phyloP scores from a whole-genome alignment of 1,140 invertebrate genomes.

The Drosophila santomea region DNA sequence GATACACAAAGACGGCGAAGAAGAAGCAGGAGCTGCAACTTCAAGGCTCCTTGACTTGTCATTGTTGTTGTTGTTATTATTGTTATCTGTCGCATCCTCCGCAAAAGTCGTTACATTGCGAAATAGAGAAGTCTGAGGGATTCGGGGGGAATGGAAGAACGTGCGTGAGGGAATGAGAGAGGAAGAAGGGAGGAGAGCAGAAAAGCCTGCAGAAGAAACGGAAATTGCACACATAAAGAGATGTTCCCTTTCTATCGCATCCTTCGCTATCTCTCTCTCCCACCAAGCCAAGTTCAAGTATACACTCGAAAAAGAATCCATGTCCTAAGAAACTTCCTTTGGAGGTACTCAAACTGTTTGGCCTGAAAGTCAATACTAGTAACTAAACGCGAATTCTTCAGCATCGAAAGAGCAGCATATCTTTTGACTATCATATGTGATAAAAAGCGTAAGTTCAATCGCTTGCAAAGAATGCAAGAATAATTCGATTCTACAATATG shows the following conservation, averaged over 20 bases:
- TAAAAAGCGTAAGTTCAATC: no score
- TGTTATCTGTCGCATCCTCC: slow-evolving; percentile 62
- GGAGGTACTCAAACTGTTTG: no score
- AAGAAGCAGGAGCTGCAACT: slow-evolving; percentile 34
- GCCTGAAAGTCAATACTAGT: no score
- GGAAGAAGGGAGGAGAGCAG: slow-evolving; percentile 7
- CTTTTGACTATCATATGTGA: no score
- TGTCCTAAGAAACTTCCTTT: background rate
- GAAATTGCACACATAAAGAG: slow-evolving; percentile 74
- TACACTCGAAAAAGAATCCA: slow-evolving; percentile 3
- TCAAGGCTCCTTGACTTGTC: slow-evolving; percentile 48
- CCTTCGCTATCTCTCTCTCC: slow-evolving; percentile 10
- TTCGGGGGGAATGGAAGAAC: background rate
- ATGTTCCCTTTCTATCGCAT: slow-evolving; percentile 25
- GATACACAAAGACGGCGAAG: slow-evolving; percentile 19
- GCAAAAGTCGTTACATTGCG: slow-evolving; percentile 80
- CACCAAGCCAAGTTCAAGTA: slow-evolving; percentile 17
- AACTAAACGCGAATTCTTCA: background rate
- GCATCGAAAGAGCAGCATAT: no score
- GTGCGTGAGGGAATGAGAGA: background rate
- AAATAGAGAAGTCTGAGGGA: slow-evolving; percentile 21
- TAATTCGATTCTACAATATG: no score
- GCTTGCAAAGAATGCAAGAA: no score
- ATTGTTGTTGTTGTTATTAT: slow-evolving; percentile 28
- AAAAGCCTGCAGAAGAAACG: slow-evolving; percentile 47